Evolutionary conservation across 2,888 invertebrate species (phyloP).

Genomic region (Hesperia comma): DNA sequence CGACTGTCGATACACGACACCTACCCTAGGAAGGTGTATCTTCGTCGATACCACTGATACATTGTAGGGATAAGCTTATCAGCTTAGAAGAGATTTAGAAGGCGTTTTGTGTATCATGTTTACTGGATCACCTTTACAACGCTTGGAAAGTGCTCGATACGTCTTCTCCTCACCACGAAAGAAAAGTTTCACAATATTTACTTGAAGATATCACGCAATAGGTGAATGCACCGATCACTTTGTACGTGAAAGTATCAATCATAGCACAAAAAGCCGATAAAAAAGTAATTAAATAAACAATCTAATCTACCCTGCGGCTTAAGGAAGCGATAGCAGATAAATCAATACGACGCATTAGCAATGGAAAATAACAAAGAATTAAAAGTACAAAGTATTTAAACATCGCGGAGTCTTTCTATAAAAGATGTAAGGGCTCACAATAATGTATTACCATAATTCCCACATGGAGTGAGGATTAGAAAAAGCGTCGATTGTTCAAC

Average conservation of each 20-base stretch:
- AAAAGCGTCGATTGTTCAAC: conserved; percentile 31
- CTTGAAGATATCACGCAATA: not conserved
- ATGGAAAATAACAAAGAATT: conserved; percentile 3
- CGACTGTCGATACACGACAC: conserved; percentile 48
- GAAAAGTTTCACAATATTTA: not conserved
- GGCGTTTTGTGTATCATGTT: conserved; percentile 5
- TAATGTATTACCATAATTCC: conserved; percentile 38
- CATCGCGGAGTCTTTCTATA: conserved; percentile 29
- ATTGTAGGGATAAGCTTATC: conserved; percentile 31
- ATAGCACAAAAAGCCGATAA: conserved; percentile 2
- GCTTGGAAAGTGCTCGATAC: not conserved
- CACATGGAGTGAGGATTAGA: conserved; percentile 27
- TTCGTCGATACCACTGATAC: conserved; percentile 50
- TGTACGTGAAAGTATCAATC: not conserved
- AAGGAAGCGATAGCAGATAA: conserved; percentile 17
- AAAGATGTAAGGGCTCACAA: conserved; percentile 31
- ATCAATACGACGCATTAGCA: not conserved
- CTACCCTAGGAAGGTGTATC: conserved; percentile 37
- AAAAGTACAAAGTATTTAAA: conserved; percentile 24
- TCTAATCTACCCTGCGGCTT: conserved; percentile 7
- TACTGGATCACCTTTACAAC: not conserved
- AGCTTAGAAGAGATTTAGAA: conserved; percentile 9
- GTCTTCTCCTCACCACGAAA: not conserved
- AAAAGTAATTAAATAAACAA: conserved; percentile 5
- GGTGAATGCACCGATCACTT: conserved; percentile 20